Evolutionary conservation across 2,888 invertebrate genomes (phyloP).

Genomic region (Parnassius apollo): DNA sequence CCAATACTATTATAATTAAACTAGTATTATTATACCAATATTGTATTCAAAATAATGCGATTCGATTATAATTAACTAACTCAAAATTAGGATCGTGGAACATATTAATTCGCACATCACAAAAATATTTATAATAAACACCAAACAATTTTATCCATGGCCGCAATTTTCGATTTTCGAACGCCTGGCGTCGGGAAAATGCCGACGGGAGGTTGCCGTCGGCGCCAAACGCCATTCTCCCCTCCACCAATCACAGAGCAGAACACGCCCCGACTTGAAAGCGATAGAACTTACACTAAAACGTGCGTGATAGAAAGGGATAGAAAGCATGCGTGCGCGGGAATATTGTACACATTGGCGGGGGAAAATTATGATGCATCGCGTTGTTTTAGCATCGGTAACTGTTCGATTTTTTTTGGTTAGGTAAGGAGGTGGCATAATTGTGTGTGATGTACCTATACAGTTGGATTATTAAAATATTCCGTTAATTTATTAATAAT

Average conservation of each 20-base stretch:
- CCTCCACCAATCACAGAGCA: slow-evolving; percentile 68
- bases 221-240: slow-evolving; percentile 58
- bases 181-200: slow-evolving; percentile 73
- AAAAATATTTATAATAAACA: slow-evolving; percentile 30
- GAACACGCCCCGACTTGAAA: slow-evolving; percentile 66
- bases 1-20: no score
- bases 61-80: background rate
- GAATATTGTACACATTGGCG: slow-evolving; percentile 52
- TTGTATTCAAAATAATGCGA: no score
- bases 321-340: slow-evolving; percentile 55
- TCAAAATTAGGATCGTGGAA: background rate
- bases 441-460: slow-evolving; percentile 12
- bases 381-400: slow-evolving; percentile 77
- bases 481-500: background rate
- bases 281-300: slow-evolving; percentile 43
- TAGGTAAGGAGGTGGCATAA: slow-evolving; percentile 51
- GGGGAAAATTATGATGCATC: slow-evolving; percentile 77
- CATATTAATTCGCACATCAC: slow-evolving; percentile 12
- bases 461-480: background rate
- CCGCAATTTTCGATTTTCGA: slow-evolving; percentile 60
- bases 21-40: no score
- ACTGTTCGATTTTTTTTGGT: slow-evolving; percentile 67
- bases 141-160: slow-evolving; percentile 33
- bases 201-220: slow-evolving; percentile 69
- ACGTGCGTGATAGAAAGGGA: slow-evolving; percentile 42